Conservation (phyloP, 2,797 vertebrate species). For the Bovichtus variegatus region DNA sequence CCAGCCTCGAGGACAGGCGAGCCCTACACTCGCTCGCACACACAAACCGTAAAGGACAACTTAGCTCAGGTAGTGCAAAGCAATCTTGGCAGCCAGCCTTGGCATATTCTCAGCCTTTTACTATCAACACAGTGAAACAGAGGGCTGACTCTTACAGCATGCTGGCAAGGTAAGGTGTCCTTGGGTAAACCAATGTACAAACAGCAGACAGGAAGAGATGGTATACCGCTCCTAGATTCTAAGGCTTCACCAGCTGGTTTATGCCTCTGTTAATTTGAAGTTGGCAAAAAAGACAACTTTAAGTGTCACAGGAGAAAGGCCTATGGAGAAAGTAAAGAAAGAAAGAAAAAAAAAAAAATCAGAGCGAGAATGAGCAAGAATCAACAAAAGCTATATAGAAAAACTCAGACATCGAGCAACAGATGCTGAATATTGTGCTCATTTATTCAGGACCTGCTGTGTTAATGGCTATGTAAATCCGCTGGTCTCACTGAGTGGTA, state of each 20-base stretch:
- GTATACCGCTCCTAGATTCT: slow-evolving; percentile 43
- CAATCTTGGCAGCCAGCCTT: slow-evolving; percentile 76
- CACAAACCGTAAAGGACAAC: slow-evolving; percentile 76
- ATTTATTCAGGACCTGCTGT: slow-evolving; percentile 78
- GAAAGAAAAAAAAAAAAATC: slow-evolving; percentile 21
- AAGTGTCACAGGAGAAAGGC: slow-evolving; percentile 44
- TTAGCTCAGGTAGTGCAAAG: slow-evolving; percentile 80
- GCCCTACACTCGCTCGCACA: slow-evolving; percentile 51
- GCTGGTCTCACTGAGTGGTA: slow-evolving; percentile 72
- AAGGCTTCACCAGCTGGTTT: slow-evolving; percentile 68
- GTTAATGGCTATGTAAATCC: slow-evolving; percentile 82
- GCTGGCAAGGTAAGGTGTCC: slow-evolving; percentile 73
- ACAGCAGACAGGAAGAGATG: slow-evolving; percentile 47
- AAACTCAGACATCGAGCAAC: slow-evolving; percentile 58
- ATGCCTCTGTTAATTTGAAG: slow-evolving; percentile 61
- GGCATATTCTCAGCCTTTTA: slow-evolving; percentile 71
- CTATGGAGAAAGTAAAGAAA: slow-evolving; percentile 6
- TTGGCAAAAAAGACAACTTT: slow-evolving; percentile 66
- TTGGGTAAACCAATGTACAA: slow-evolving; percentile 66
- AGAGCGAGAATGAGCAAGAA: slow-evolving; percentile 48
- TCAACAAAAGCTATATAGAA: slow-evolving; percentile 50
- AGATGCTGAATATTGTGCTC: slow-evolving; percentile 78
- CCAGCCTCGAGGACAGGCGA: slow-evolving; percentile 67
- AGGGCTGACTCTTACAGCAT: slow-evolving; percentile 57
- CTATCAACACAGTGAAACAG: slow-evolving; percentile 74